Evolutionary conservation across 2,113 vertebrate genomes (phyloP), one percentile per base, ranked within the genome.

Genomic region (Speoplatyrhinus poulsoni): DNA sequence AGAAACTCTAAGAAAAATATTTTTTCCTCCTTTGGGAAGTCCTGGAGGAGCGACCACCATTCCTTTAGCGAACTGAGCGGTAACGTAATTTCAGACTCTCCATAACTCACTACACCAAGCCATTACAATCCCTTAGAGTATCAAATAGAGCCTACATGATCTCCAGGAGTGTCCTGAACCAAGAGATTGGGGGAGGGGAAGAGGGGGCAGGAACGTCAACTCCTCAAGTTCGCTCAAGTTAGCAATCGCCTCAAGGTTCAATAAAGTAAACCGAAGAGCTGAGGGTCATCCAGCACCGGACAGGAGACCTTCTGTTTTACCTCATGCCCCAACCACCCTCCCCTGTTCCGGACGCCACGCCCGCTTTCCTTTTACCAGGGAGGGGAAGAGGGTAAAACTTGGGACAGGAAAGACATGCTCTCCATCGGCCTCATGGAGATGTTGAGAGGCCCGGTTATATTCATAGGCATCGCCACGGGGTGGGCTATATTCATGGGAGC

Each of bases 341-440:
- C 77, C 59, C 77, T 68, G 72, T 58, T 60, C 63, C 75, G 75
- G 71, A 82, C 59, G 50, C 4, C 36, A 33, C 1, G n/a, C 52
- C 19, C 49, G 49, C 17, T 26, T 1, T 26, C 5, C 12, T 46
- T 85, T 93, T 96, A 98, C 97, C 96, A 98, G 66, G 96, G 97
- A 19, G 95, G 96, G 86, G 96, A 96, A 17, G 96, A 98, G 82
- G 96, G 98, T 92, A 99, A 92, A 86, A 97, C 96, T 91, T 99
- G 98, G 88, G 97, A 96, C 86, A 99, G 94, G 90, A 99, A 99
- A 87, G 96, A 93, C 98, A 99, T 98, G 93, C 95, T 98, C 80
- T 99, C 98, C 85, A 98, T 95, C 16, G 96, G 92, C 81, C 98
- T 93, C 96, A 99, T 98, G 17, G 96, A 96, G 86, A 99, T 98